These are phyloP conservation scores for Ardeotis arabs DNA, from an alignment of 2,113 vertebrate species.

Conservation along the genomic window DNA sequence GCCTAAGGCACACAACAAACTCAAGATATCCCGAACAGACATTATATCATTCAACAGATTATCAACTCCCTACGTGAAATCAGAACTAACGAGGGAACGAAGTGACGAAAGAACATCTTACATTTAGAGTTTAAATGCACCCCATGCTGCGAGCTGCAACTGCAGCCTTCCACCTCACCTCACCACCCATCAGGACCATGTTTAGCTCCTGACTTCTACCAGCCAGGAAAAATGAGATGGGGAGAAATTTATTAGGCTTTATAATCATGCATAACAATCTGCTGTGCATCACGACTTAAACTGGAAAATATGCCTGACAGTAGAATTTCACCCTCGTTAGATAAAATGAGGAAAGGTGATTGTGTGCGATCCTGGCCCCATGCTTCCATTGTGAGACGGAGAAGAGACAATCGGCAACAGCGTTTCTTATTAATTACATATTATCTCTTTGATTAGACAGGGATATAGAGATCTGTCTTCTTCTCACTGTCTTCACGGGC, in stretches of 20 bases:
- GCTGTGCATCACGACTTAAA: background rate
- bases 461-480: background rate
- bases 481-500: background rate
- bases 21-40: background rate
- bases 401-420: background rate
- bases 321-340: conserved; percentile 58
- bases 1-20: background rate
- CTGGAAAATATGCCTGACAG: conserved; percentile 52
- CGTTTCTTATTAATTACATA: background rate
- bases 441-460: background rate
- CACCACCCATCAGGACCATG: background rate
- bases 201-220: background rate
- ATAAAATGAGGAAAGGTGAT: conserved; percentile 49
- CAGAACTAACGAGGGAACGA: background rate
- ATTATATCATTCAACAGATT: fast-evolving
- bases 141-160: background rate
- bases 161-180: background rate
- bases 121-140: background rate
- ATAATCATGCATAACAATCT: conserved; percentile 47
- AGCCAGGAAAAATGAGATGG: background rate
- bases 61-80: background rate
- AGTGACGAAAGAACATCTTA: background rate
- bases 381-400: background rate
- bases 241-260: conserved; percentile 40
- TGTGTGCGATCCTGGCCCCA: background rate